These are phyloP conservation scores for Palloptera scutellata DNA, from an alignment of 2,888 invertebrate genomes.

Conservation along the genomic window DNA sequence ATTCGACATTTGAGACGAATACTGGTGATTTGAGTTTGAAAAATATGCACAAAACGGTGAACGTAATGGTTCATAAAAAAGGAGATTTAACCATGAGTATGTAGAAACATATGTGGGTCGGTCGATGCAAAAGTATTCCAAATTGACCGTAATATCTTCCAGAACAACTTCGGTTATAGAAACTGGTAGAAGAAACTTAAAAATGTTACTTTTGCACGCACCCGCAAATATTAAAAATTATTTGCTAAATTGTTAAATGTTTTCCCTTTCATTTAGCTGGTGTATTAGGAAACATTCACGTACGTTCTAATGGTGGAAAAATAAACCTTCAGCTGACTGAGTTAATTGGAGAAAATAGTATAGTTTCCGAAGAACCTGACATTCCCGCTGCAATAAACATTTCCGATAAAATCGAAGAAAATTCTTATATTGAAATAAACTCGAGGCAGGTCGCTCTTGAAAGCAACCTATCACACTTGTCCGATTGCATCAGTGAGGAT, in stretches of 20 bases:
- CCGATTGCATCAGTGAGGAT: constrained; percentile 47
- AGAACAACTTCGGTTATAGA: too few species aligned
- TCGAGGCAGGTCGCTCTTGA: constrained; percentile 51
- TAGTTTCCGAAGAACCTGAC: constrained; percentile 49
- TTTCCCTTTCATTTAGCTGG: constrained; percentile 49
- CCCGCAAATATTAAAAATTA: not conserved
- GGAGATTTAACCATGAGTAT: constrained; percentile 60
- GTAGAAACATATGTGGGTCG: constrained; percentile 24
- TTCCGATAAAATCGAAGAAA: constrained; percentile 58
- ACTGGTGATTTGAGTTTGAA: constrained; percentile 55
- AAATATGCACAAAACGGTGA: constrained; percentile 59
- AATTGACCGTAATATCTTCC: not conserved
- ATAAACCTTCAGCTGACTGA: constrained; percentile 60
- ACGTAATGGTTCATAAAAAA: constrained; percentile 52
- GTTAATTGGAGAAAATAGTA: constrained; percentile 53
- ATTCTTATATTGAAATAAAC: constrained; percentile 49
- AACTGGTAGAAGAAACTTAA: not conserved
- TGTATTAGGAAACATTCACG: constrained; percentile 58
- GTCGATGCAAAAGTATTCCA: not conserved
- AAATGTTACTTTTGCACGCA: not conserved
- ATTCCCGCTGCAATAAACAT: constrained; percentile 54
- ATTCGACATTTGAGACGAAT: constrained; percentile 57
- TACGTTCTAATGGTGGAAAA: constrained; percentile 54
- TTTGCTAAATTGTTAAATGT: not conserved
- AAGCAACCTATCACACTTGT: constrained; percentile 50